Base-by-base conservation (phyloP, 2,888 invertebrate species). In the Sisyra terminalis region DNA sequence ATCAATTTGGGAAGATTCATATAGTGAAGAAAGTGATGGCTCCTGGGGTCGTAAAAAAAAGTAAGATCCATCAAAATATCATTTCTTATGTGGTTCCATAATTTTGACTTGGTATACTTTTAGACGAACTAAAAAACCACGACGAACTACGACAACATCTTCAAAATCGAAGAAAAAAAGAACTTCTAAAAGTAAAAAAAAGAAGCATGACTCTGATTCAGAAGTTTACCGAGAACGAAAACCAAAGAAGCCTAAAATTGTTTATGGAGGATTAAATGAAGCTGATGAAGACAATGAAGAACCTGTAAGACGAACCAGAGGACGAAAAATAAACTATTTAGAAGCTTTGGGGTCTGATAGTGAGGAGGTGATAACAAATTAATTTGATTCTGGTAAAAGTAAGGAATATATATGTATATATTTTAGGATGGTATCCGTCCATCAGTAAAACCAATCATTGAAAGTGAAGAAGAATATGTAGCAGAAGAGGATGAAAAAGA, bases 291-390 rank as follows among this genome's bases (percentile, higher is more conserved):
- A 71, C 56, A 75, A 75, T 52, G 71, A 71, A 62, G 69, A 70
- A 32, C 67, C 74, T 45, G 69, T 73, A 41, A 69, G 80, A 53
- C 65, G 81, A 48, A 84, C 84, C 0, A 60, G 84, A 5, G 83
- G 81, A 47, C 70, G 73, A 51, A 78, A 78, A 60, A 79, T 81
- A 46, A 77, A 79, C 57, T 86, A 86, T 53, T 76, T 81, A 3
- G 87, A 85, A 61, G 74, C 71, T 54, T 69, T 78, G 41, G 78
- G 77, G 47, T 78, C 81, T 0, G 83, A 83, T 56, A 79, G 77
- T 39, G 84, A 78, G 55, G 82, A 78, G 57, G 80, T 78, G 53
- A 66, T 64, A 64, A 2, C 34, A 40, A 13, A 15, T 29, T 10
- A 17, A 17, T 30, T 31, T 37, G 16, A 39, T 10, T 40, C 18